These are phyloP conservation scores for Rachycentron canadum DNA, from an alignment of 2,797 vertebrate genomes.

Conservation along the genomic window DNA sequence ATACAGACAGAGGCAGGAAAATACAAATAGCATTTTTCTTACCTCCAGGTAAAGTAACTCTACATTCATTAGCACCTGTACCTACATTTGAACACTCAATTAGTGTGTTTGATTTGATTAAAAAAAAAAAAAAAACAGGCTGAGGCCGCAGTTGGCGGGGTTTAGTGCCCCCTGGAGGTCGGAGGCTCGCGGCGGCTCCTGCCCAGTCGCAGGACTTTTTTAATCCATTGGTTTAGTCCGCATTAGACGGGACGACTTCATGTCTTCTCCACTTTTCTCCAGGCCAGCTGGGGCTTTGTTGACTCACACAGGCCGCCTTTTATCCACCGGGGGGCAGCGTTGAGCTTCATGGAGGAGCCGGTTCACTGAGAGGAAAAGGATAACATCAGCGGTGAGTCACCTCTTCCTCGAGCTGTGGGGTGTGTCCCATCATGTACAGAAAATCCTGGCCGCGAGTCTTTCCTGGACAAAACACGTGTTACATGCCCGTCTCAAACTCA, in stretches of 20 bases:
- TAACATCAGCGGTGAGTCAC: constrained; percentile 65
- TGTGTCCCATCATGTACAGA: constrained; percentile 11
- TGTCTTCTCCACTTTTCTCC: neutral
- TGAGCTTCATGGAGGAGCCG: neutral
- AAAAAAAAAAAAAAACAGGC: no score
- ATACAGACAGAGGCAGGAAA: no score
- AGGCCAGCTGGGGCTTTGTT: neutral
- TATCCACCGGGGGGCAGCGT: constrained; percentile 37
- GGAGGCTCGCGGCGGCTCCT: no score
- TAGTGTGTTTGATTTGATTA: no score
- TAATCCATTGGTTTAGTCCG: no score
- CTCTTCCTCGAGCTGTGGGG: constrained; percentile 56
- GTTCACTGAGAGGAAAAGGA: neutral
- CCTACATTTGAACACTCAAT: no score
- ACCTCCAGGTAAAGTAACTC: no score
- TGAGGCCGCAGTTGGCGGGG: no score
- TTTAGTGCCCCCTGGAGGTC: no score
- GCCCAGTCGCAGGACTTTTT: no score
- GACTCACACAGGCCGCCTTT: neutral
- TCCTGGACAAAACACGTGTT: neutral
- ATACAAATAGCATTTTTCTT: no score
- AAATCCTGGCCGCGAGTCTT: neutral
- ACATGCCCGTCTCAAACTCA: neutral
- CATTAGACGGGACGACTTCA: neutral
- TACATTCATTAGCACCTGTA: no score